Conservation (phyloP, 1,140 invertebrate genomes). For the Protaetia brevitarsis region DNA sequence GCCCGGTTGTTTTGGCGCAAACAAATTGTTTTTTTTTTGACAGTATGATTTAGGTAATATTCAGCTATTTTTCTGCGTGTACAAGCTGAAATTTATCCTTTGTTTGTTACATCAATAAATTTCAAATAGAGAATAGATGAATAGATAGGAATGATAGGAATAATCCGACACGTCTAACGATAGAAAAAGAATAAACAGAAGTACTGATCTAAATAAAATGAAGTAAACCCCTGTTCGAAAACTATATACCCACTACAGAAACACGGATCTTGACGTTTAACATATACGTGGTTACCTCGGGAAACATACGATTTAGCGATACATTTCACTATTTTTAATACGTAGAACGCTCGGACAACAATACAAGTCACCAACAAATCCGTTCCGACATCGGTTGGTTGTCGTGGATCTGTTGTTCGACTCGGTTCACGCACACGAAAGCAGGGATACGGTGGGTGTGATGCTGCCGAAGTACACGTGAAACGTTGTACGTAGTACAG, state of each 20-base stretch:
- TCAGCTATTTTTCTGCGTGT: no score
- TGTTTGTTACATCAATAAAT: no score
- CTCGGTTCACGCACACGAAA: background rate
- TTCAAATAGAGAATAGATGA: no score
- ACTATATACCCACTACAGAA: background rate
- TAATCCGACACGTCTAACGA: background rate
- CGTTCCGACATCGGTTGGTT: slow-evolving; percentile 25
- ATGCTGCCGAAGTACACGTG: background rate
- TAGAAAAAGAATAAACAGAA: background rate
- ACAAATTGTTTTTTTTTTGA: no score
- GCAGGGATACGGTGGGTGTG: background rate
- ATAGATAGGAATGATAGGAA: background rate
- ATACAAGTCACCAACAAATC: slow-evolving; percentile 28
- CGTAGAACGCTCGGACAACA: slow-evolving; percentile 26
- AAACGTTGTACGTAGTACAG: background rate
- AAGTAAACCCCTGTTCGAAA: background rate
- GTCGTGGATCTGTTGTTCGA: slow-evolving; percentile 1
- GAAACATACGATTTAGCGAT: background rate
- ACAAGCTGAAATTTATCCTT: no score
- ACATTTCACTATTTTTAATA: slow-evolving; percentile 22
- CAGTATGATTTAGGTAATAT: no score
- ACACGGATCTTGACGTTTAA: background rate
- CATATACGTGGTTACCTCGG: background rate
- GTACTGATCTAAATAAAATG: slow-evolving; percentile 13
- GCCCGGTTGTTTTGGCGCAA: no score